phyloP scores from a whole-genome alignment of 2,888 invertebrate genomes.

The Polydrusus tereticollis region DNA sequence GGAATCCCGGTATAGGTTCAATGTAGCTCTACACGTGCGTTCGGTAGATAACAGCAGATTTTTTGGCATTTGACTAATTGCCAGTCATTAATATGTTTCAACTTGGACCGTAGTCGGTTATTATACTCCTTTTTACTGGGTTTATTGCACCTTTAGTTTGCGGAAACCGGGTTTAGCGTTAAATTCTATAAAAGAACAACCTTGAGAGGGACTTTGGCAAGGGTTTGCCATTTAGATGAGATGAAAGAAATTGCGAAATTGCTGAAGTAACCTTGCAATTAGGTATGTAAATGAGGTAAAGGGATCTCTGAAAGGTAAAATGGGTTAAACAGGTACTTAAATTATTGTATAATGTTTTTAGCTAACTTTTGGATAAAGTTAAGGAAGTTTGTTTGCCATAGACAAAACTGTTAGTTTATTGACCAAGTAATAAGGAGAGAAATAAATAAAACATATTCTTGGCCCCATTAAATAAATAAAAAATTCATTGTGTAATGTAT shows the following conservation, averaged over 20 bases:
- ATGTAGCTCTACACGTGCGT: slow-evolving; percentile 60
- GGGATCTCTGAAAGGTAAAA: not conserved
- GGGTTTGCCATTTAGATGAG: slow-evolving; percentile 51
- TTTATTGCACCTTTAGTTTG: slow-evolving; percentile 58
- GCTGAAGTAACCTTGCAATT: slow-evolving; percentile 47
- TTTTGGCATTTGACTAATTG: slow-evolving; percentile 66
- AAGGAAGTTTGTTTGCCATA: too few relatives aligned
- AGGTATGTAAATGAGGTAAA: slow-evolving; percentile 20
- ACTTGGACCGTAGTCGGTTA: slow-evolving; percentile 59
- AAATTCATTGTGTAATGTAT: too few relatives aligned
- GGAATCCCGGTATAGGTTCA: slow-evolving; percentile 45
- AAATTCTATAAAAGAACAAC: slow-evolving; percentile 54
- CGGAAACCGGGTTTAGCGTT: slow-evolving; percentile 57
- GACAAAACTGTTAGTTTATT: too few relatives aligned
- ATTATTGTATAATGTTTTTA: not conserved
- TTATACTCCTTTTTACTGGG: slow-evolving; percentile 57
- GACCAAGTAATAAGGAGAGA: too few relatives aligned
- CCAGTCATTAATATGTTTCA: slow-evolving; percentile 65
- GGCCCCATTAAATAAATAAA: too few relatives aligned
- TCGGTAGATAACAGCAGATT: slow-evolving; percentile 61
- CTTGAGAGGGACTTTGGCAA: slow-evolving; percentile 49
- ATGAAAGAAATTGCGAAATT: slow-evolving; percentile 49
- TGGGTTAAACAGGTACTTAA: slow-evolving; percentile 26
- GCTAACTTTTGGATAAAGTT: too few relatives aligned
- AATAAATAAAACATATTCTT: too few relatives aligned